Conservation (phyloP, 2,113 vertebrate genomes). For the Lucifuga dentata region DNA sequence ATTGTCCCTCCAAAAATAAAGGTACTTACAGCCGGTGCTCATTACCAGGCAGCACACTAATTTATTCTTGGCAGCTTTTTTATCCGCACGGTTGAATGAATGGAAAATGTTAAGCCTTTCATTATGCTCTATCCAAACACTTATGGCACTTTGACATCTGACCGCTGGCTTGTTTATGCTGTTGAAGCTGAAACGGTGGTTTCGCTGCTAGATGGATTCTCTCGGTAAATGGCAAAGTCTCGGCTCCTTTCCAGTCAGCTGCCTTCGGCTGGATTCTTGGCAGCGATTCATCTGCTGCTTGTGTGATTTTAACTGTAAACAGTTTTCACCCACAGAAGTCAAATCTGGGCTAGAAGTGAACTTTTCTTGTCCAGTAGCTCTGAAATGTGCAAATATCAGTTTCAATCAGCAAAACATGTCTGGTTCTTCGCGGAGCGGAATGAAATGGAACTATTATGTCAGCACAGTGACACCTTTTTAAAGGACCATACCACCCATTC, state of each 20-base stretch:
- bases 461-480: no score
- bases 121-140: constrained; percentile 11
- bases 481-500: no score
- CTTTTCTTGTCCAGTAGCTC: not conserved
- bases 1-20: constrained; percentile 26
- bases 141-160: constrained; percentile 20
- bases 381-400: constrained; percentile 5
- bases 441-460: no score
- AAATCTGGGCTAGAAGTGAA: constrained; percentile 6
- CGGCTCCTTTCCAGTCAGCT: constrained; percentile 28
- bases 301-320: constrained; percentile 21
- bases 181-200: constrained; percentile 29
- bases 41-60: constrained; percentile 23
- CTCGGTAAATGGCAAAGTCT: constrained; percentile 10
- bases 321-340: constrained; percentile 3
- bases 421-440: no score
- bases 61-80: constrained; percentile 26
- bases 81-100: not conserved
- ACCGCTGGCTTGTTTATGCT: constrained; percentile 14
- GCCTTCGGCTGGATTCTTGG: constrained; percentile 9
- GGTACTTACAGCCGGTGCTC: constrained; percentile 3
- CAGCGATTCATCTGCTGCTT: constrained; percentile 16
- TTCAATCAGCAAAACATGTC: constrained; percentile 12
- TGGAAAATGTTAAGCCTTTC: constrained; percentile 32
- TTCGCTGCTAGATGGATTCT: constrained; percentile 30